Conservation (phyloP, 1,140 invertebrate genomes). For the Helicoverpa zea region DNA sequence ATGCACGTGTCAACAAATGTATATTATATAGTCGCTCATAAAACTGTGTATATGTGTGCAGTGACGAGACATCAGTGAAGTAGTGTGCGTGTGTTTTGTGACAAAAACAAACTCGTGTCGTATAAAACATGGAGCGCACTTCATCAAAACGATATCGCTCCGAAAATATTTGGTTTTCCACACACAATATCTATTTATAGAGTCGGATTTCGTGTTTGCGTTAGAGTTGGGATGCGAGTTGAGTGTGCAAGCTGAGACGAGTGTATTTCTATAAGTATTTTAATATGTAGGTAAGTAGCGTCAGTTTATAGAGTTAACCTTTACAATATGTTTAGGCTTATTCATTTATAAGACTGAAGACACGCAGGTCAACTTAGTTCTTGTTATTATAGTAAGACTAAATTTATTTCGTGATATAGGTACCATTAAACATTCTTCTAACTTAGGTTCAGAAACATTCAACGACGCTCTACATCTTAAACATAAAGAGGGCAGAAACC, state of each 20-base stretch:
- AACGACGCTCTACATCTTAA: no score
- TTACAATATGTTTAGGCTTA: no score
- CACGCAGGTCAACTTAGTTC: no score
- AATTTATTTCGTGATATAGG: no score
- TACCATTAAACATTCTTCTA: no score
- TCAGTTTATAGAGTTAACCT: no score
- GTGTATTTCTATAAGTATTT: no score
- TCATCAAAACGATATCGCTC: conserved; percentile 52
- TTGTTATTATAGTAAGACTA: no score
- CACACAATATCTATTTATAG: conserved; percentile 56
- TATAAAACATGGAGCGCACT: conserved; percentile 45
- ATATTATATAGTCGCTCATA: conserved; percentile 5
- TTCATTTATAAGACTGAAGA: no score
- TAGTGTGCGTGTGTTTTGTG: conserved; percentile 24
- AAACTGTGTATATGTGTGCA: conserved; percentile 3
- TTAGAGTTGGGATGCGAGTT: conserved; percentile 13
- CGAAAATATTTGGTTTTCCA: conserved; percentile 52
- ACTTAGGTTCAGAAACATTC: no score
- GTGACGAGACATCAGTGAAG: background rate
- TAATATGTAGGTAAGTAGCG: no score
- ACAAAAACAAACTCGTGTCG: conserved; percentile 42
- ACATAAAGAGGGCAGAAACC: no score
- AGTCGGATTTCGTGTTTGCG: conserved; percentile 55
- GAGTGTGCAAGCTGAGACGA: background rate
- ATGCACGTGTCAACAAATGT: background rate